Base-by-base conservation (phyloP, 2,888 invertebrate species). In the Lobophora halterata region DNA sequence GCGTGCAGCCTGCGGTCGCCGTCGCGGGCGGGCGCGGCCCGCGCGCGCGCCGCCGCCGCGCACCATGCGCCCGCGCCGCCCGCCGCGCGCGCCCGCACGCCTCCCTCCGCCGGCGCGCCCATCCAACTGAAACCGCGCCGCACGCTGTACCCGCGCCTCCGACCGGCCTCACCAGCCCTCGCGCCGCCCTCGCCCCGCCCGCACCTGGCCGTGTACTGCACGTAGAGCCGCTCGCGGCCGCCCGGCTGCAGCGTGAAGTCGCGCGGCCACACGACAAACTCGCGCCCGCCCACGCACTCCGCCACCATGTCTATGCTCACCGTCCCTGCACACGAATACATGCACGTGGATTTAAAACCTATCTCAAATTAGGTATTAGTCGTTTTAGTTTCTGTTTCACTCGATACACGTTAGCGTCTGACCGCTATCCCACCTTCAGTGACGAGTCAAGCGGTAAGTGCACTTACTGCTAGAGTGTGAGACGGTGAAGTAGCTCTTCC, bases 391-490 rank as follows among this genome's bases (percentile, higher is more conserved):
- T n/a, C n/a, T n/a, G n/a, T n/a, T n/a, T n/a, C n/a, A n/a, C n/a
- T n/a, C n/a, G n/a, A n/a, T n/a, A n/a, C n/a, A n/a, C n/a, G n/a
- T n/a, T n/a, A n/a, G n/a, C n/a, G n/a, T n/a, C n/a, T n/a, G n/a
- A n/a, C n/a, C n/a, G n/a, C n/a, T n/a, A n/a, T n/a, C n/a, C n/a
- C n/a, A n/a, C n/a, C n/a, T n/a, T n/a, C n/a, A n/a, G n/a, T n/a
- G n/a, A n/a, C n/a, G n/a, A n/a, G n/a, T n/a, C n/a, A n/a, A n/a
- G n/a, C n/a, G n/a, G n/a, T n/a, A n/a, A n/a, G n/a, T 12, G 5
- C 5, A 63, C 78, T 78, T 12, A 82, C 82, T 50, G 47, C 81
- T 78, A 9, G 79, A 64, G 41, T 83, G 82, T 0, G 61, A 52
- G 7, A 82, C 58, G 3, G 68, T 71, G 53, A 76, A 72, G 56